phyloP scores from a whole-genome alignment of 2,888 invertebrate species.

The Drosophila mimetica region DNA sequence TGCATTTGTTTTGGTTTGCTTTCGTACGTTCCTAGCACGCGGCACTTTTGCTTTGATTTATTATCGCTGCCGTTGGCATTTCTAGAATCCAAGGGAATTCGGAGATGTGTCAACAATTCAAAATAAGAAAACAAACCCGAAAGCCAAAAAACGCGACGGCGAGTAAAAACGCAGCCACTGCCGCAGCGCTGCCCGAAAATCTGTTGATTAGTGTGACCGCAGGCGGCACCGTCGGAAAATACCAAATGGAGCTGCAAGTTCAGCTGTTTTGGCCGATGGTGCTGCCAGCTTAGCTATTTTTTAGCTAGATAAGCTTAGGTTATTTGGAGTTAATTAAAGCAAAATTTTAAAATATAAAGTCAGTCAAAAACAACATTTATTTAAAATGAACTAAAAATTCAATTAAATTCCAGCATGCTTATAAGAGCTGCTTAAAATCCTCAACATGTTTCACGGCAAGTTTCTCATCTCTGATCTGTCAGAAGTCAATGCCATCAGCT shows the following conservation, averaged over 20 bases:
- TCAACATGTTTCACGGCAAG: no score
- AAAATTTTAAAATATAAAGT: no score
- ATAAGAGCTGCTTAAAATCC: no score
- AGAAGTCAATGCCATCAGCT: no score
- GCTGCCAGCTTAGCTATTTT: neutral
- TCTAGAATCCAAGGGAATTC: slow-evolving; percentile 1
- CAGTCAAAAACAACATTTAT: no score
- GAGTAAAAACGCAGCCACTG: slow-evolving; percentile 20
- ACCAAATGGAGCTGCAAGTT: neutral
- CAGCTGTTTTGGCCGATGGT: neutral
- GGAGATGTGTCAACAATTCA: slow-evolving; percentile 23
- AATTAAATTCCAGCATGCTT: no score
- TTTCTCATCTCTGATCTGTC: no score
- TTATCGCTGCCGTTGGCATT: neutral
- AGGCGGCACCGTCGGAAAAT: neutral
- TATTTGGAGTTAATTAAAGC: no score
- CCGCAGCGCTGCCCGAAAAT: slow-evolving; percentile 14
- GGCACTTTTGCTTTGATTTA: neutral
- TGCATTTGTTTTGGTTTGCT: slow-evolving; percentile 15
- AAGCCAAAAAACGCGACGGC: slow-evolving; percentile 10
- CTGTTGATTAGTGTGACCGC: slow-evolving; percentile 4
- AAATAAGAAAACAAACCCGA: slow-evolving; percentile 8
- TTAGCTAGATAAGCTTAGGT: neutral
- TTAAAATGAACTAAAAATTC: no score
- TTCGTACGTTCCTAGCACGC: neutral